Evolutionary conservation across 2,888 invertebrate species (phyloP).

Genomic region (Antitype chi): DNA sequence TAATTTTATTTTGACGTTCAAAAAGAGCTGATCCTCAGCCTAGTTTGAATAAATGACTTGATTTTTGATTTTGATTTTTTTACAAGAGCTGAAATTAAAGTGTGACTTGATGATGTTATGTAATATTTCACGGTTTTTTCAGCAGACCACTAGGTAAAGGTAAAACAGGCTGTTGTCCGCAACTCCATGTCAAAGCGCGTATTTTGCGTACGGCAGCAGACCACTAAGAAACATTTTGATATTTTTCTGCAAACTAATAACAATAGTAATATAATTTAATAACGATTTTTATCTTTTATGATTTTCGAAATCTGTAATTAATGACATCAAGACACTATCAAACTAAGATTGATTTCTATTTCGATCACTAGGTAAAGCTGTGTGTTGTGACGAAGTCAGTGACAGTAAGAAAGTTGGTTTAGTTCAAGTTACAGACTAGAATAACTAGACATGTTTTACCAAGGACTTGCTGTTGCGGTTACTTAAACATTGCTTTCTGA

Average conservation of each 20-base stretch:
- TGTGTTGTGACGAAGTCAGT: not conserved
- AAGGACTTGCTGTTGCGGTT: not conserved
- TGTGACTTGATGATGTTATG: too few species aligned
- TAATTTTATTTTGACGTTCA: too few species aligned
- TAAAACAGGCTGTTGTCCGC: too few species aligned
- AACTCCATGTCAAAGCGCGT: too few species aligned
- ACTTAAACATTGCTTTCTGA: not conserved
- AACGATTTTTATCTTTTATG: not conserved
- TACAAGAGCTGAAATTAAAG: too few species aligned
- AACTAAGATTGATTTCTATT: not conserved
- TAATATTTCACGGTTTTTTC: not conserved
- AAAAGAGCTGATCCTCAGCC: too few species aligned
- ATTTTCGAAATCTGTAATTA: not conserved
- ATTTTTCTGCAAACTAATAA: not conserved
- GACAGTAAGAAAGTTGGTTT: not conserved
- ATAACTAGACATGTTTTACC: slow-evolving; percentile 16
- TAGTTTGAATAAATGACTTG: too few species aligned
- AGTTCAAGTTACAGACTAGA: slow-evolving; percentile 2
- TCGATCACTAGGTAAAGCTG: not conserved
- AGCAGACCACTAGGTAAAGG: too few species aligned
- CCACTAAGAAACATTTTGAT: not conserved
- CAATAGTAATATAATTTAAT: not conserved
- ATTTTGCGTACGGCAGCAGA: too few species aligned
- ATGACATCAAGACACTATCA: not conserved
- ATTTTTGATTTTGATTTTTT: too few species aligned